A percentile compares a stretch with the other conserved stretches of the same genome.
These are phyloP conservation scores for Ectobius pallidus DNA, from an alignment of 2,888 invertebrate species.

Conservation along the genomic window DNA sequence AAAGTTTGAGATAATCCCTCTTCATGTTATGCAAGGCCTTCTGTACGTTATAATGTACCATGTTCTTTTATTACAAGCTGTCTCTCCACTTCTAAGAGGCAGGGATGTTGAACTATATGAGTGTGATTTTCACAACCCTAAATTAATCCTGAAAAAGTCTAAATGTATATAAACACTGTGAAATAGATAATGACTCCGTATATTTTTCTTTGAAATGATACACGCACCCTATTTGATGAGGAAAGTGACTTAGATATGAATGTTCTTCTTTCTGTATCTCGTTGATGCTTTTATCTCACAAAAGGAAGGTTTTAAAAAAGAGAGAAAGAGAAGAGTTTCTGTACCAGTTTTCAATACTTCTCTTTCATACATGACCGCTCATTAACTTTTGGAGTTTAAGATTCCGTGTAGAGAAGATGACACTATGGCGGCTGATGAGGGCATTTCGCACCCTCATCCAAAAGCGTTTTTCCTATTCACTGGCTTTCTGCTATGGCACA, in stretches of 20 bases:
- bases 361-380: slow-evolving; percentile 41
- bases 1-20: too few species aligned
- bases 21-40: too few species aligned
- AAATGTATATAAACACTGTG: background rate
- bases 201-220: background rate
- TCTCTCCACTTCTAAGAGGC: background rate
- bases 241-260: background rate
- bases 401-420: slow-evolving; percentile 34
- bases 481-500: slow-evolving; percentile 33
- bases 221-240: background rate
- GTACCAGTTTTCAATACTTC: slow-evolving; percentile 38
- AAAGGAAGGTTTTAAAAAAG: too few species aligned
- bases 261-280: background rate
- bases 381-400: slow-evolving; percentile 42
- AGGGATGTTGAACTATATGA: background rate
- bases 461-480: slow-evolving; percentile 42
- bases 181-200: background rate
- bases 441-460: slow-evolving; percentile 37
- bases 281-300: slow-evolving; percentile 31
- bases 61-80: too few species aligned
- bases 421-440: slow-evolving; percentile 31
- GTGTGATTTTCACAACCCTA: background rate
- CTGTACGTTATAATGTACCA: too few species aligned
- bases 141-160: background rate
- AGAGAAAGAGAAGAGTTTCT: slow-evolving; percentile 39